phyloP scores from a whole-genome alignment of 1,140 invertebrate genomes.

The Homarus americanus region DNA sequence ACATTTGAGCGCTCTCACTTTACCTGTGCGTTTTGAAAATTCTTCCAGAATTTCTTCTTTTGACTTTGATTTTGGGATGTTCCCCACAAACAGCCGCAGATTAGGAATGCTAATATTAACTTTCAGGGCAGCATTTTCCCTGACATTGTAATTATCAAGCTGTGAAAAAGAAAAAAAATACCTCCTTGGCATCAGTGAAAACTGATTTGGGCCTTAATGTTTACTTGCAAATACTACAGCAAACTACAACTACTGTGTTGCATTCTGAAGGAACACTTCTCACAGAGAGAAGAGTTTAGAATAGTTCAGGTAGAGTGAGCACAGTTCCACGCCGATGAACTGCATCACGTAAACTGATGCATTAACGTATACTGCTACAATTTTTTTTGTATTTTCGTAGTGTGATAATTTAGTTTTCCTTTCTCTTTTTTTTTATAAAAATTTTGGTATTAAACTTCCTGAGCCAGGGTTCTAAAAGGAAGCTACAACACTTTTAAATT shows the following conservation, averaged over 20 bases:
- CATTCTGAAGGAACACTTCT: conserved; percentile 67
- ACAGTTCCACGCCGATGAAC: conserved; percentile 52
- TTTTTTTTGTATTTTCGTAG: background rate
- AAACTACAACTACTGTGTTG: conserved; percentile 72
- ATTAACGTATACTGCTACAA: background rate
- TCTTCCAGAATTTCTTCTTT: conserved; percentile 99
- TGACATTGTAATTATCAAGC: conserved; percentile 99
- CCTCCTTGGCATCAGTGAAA: conserved; percentile 73
- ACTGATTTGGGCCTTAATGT: conserved; percentile 70
- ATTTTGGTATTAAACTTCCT: conserved; percentile 52
- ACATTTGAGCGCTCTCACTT: conserved; percentile 77
- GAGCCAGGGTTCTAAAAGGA: conserved; percentile 11
- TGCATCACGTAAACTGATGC: conserved; percentile 19
- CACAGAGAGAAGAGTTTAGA: conserved; percentile 73
- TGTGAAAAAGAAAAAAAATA: conserved; percentile 82
- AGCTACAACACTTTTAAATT: background rate
- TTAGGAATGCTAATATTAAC: conserved; percentile 99
- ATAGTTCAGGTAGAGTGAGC: conserved; percentile 72
- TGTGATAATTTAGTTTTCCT: conserved; percentile 8
- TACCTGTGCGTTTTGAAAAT: conserved; percentile 99
- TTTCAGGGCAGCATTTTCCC: conserved; percentile 99
- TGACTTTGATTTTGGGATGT: conserved; percentile 99
- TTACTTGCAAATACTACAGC: conserved; percentile 71
- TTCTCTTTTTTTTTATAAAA: background rate
- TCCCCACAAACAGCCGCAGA: conserved; percentile 99